Evolutionary conservation across 2,797 vertebrate species (phyloP), one percentile per base, ranked within the genome.

Genomic region (Epinephelus coioides): DNA sequence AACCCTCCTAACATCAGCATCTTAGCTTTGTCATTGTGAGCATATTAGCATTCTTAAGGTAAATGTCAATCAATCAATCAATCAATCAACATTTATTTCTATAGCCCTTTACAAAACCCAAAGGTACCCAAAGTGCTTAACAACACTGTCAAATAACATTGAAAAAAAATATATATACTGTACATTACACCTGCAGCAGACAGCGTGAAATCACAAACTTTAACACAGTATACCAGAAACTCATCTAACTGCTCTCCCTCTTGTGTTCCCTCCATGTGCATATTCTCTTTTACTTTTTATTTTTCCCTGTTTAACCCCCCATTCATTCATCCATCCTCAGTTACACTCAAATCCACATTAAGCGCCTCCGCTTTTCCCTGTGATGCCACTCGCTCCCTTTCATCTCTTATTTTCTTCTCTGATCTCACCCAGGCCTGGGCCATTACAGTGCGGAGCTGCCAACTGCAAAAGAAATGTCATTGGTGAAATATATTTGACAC

Each of bases 371-470:
- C 62, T 57, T 53, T 59, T 56, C 55, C 59, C 70, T 84, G 76
- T 70, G 76, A 88, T 75, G 54, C 67, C 70, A 18, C 83, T 66
- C 53, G 11, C 46, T 74, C 65, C 46, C 81, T 88, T 85, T 89
- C 83, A 89, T 87, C 85, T 76, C 59, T 63, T 63, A 51, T 71
- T 83, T 81, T 44, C 73, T 73, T 75, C 79, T 89, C 82, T 84
- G 83, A 90, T 89, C 73, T 88, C 66, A 40, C 55, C 69, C 61
- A 12, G 69, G 69, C 74, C 44, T 12, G 40, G 66, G 60, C 80
- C 79, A 69, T 89, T 76, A 73, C 43, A 69, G 61, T 11, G 38
- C 75, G 5, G 47, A 66, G 78, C 82, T 72, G 61, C 73, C 78
- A 73, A 46, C 86, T 77, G 51, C 0, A n/a, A 66, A 66, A 78